These are phyloP conservation scores for Globicephala melas DNA, from an alignment of 2,113 vertebrate species.

Conservation along the genomic window DNA sequence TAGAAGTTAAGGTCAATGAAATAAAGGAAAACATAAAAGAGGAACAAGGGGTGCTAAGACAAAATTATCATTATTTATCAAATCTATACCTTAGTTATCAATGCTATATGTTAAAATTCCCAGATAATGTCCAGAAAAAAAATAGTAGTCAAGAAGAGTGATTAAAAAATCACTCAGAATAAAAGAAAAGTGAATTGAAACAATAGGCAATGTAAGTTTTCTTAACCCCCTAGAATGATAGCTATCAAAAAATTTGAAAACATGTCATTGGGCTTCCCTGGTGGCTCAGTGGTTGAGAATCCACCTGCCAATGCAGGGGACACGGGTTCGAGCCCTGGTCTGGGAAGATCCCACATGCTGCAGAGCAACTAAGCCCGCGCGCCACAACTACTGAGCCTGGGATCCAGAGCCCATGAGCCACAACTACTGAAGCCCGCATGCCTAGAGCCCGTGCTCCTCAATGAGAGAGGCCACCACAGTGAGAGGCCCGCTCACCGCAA, in stretches of 20 bases:
- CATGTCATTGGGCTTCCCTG: not conserved
- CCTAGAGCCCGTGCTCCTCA: too few relatives aligned
- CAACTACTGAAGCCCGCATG: too few relatives aligned
- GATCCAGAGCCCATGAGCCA: too few relatives aligned
- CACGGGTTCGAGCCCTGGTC: too few relatives aligned
- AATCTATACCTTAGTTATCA: not conserved
- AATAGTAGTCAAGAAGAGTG: not conserved
- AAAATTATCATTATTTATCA: not conserved
- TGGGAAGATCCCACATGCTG: too few relatives aligned
- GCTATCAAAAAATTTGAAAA: not conserved
- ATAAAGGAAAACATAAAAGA: conserved; percentile 3
- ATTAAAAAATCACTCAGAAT: not conserved
- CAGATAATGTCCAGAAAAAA: conserved; percentile 16
- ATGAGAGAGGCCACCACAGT: too few relatives aligned
- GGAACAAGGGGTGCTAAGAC: not conserved
- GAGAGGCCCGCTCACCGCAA: too few relatives aligned
- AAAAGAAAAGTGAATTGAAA: not conserved
- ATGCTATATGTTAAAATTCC: not conserved
- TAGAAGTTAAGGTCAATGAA: not conserved
- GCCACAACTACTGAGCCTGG: too few relatives aligned
- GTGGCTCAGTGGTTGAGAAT: too few relatives aligned
- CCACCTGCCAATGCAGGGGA: too few relatives aligned
- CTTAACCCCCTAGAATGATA: not conserved
- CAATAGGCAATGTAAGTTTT: not conserved
- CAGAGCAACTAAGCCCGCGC: too few relatives aligned